These are phyloP conservation scores for Sebastolobus alascanus DNA, from an alignment of 2,797 vertebrate genomes.

Conservation along the genomic window DNA sequence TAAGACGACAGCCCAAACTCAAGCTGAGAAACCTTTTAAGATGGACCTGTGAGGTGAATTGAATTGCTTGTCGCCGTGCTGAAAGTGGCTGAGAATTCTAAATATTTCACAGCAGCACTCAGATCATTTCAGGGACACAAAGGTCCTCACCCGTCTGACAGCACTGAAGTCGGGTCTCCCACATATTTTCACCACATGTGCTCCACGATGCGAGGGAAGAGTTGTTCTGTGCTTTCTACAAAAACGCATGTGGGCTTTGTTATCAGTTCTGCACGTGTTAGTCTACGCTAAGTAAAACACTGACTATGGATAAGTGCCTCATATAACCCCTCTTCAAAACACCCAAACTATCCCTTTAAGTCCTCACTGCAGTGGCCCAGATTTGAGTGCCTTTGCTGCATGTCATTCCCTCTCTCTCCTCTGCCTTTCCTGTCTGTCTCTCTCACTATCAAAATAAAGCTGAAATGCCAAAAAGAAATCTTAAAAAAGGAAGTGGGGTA, in stretches of 20 bases:
- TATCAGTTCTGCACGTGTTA: constrained; percentile 6
- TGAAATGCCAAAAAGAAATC: background rate
- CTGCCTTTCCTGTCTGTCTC: background rate
- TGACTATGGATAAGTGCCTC: too few relatives aligned
- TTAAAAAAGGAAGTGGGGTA: background rate
- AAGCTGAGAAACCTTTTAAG: constrained; percentile 28
- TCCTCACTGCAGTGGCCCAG: background rate
- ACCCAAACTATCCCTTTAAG: too few relatives aligned
- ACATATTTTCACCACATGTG: constrained; percentile 28
- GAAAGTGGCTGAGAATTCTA: constrained; percentile 27
- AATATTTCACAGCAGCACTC: constrained; percentile 36
- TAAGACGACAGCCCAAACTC: constrained; percentile 1
- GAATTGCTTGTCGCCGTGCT: constrained; percentile 6
- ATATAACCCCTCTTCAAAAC: too few relatives aligned
- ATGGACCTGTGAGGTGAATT: constrained; percentile 26
- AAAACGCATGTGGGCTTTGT: background rate
- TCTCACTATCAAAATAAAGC: background rate
- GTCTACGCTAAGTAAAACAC: too few relatives aligned
- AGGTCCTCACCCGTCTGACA: background rate
- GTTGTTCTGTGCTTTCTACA: background rate
- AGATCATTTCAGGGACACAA: background rate
- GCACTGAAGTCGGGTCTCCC: background rate
- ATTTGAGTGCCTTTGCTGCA: background rate
- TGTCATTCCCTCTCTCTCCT: background rate
- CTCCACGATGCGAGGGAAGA: constrained; percentile 21